phyloP scores from a whole-genome alignment of 2,888 invertebrate genomes.

The Dryocosmus kuriphilus region DNA sequence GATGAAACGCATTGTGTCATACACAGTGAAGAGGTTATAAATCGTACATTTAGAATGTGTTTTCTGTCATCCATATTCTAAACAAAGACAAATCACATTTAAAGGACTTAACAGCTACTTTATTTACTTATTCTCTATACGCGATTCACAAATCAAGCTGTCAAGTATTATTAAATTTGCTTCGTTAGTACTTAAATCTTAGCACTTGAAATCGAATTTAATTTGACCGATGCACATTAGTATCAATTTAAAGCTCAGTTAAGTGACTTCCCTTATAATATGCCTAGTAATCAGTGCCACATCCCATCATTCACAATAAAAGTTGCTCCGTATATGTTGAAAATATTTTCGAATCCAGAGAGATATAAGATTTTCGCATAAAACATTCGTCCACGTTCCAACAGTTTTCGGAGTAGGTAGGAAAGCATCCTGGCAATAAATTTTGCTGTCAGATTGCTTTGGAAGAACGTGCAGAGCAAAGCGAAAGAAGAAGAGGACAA shows the following conservation, averaged over 20 bases:
- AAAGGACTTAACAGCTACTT: background rate
- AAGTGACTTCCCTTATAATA: background rate
- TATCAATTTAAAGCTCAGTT: background rate
- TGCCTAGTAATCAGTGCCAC: background rate
- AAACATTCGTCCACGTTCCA: conserved; percentile 8
- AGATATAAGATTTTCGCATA: background rate
- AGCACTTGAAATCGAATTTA: background rate
- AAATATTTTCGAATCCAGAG: background rate
- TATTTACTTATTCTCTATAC: background rate
- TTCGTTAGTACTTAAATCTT: background rate
- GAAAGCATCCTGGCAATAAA: conserved; percentile 28
- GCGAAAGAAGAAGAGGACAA: conserved; percentile 39
- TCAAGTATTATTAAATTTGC: background rate
- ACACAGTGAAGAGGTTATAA: background rate
- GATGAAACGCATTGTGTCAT: background rate
- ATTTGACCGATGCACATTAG: background rate
- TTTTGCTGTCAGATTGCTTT: conserved; percentile 40
- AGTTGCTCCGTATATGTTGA: background rate
- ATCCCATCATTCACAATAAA: background rate
- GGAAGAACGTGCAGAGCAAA: conserved; percentile 43
- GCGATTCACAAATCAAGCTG: background rate
- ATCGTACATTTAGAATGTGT: background rate
- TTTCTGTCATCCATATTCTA: background rate
- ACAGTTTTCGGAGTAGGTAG: conserved; percentile 26
- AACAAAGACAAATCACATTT: background rate